Percentiles rank a stretch among this genome's conserved stretches.
phyloP scores from a whole-genome alignment of 2,797 vertebrate genomes.

The Sorex maritimensis region DNA sequence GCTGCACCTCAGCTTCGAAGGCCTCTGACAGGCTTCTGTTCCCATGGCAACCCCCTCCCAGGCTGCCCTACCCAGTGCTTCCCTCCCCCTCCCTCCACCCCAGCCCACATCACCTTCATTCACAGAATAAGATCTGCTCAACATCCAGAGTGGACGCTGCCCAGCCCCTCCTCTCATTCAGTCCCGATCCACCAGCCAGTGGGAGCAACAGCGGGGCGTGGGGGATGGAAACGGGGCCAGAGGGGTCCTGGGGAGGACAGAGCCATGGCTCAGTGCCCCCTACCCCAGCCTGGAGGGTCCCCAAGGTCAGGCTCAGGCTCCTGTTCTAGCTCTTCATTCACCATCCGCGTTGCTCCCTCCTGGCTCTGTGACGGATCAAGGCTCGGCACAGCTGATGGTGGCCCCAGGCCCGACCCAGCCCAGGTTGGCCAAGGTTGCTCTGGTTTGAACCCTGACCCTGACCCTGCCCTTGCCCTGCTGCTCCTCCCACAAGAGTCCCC shows the following conservation, averaged over 20 bases:
- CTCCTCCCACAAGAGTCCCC: not conserved
- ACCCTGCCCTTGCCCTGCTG: not conserved
- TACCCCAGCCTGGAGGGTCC: not conserved
- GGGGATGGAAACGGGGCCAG: not conserved
- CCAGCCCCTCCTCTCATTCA: slow-evolving; percentile 15
- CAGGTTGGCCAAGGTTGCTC: not conserved
- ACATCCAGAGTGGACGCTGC: slow-evolving; percentile 56
- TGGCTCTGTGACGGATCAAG: not conserved
- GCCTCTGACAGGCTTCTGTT: slow-evolving; percentile 84
- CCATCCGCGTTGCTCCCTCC: not conserved
- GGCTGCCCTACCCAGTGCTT: slow-evolving; percentile 83
- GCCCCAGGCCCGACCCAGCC: slow-evolving; percentile 35
- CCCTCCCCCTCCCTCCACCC: slow-evolving; percentile 60
- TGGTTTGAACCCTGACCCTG: not conserved
- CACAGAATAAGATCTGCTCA: slow-evolving; percentile 76
- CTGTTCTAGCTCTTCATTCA: not conserved
- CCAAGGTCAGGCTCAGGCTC: not conserved
- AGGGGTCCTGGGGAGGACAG: not conserved
- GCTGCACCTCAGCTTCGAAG: slow-evolving; percentile 75
- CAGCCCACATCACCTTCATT: slow-evolving; percentile 80
- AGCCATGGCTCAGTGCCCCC: not conserved
- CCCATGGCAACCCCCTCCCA: slow-evolving; percentile 85
- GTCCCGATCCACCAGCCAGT: not conserved
- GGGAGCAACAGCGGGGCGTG: not conserved
- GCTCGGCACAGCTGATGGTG: not conserved